Evolutionary conservation across 1,140 invertebrate species (phyloP), one percentile per base, ranked within the genome.

Genomic region (Bombus difficillimus): DNA sequence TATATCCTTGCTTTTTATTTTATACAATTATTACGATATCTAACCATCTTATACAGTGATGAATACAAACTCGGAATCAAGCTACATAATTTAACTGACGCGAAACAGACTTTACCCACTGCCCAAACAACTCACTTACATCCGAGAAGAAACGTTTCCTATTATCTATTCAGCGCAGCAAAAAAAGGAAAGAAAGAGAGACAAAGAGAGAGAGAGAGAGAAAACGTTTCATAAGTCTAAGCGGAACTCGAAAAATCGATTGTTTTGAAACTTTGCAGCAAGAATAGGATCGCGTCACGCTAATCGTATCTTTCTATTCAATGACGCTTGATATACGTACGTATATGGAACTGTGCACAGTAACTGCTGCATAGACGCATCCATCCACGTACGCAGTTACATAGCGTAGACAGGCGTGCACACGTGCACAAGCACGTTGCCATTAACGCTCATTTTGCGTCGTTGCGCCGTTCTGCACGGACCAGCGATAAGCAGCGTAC

Each of bases 361-460:
- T 59, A 18, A 18, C 37, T 34, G 62, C 64, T 25, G 68, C 79
- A 71, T 80, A 43, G 57, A 64, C 34, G 57, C 72, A 22, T 62
- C 6, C 59, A 47, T 41, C 39, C 34, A 18, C 22, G 8, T 59
- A 37, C n/a, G 69, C 57, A 22, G 68, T 47, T 25, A 34, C 13
- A 22, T 37, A 37, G 32, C 34, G 18, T 22, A 10, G 18, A 18
- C 12, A 10, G 28, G 15, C 37, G 53, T 72, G 37, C 66, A 74
- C 68, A 62, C 74, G 62, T 37, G 59, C 43, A 77, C 64, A 59
- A 68, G 43, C 62, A 73, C 82, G 69, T 59, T 68, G 81, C 75
- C 77, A 85, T 88, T 88, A 81, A 77, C 81, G 73, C 68, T 89
- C 64, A 39, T 89, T 85, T 88, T 85, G 37, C 75, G 81, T 81